These are phyloP conservation scores for Rhysida immarginata DNA, from an alignment of 1,140 invertebrate genomes.

Conservation along the genomic window DNA sequence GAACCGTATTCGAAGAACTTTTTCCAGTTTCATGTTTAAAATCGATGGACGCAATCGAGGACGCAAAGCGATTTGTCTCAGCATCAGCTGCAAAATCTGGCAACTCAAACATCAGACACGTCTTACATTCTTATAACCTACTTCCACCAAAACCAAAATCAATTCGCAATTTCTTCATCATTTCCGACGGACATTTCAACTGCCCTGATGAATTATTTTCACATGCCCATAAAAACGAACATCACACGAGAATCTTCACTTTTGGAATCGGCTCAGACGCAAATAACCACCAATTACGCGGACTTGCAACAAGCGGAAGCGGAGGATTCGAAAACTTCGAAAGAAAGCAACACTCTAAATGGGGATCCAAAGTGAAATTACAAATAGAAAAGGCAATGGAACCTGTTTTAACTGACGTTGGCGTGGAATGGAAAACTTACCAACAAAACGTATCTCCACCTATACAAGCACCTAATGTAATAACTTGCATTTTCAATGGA, in stretches of 20 bases:
- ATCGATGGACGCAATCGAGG: not conserved
- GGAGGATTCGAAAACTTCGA: not conserved
- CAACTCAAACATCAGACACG: not conserved
- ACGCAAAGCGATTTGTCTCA: not conserved
- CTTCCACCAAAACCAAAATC: not conserved
- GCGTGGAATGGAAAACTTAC: not conserved
- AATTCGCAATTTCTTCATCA: constrained; percentile 3
- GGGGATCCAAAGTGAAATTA: not conserved
- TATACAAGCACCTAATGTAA: not conserved
- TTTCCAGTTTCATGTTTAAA: not conserved
- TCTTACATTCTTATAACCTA: not conserved
- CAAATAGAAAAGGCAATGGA: not conserved
- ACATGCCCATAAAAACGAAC: not conserved
- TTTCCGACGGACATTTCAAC: too few species aligned
- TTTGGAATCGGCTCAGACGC: not conserved
- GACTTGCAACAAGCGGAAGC: not conserved
- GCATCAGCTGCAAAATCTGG: not conserved
- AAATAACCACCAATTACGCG: not conserved
- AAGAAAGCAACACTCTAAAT: not conserved
- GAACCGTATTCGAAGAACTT: constrained; percentile 1
- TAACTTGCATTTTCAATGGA: not conserved
- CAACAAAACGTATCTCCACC: not conserved
- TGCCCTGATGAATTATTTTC: too few species aligned
- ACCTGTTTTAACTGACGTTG: not conserved
- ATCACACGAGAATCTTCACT: not conserved